Conservation (phyloP, 2,113 vertebrate genomes). For the Pseudorectes ferrugineus region DNA sequence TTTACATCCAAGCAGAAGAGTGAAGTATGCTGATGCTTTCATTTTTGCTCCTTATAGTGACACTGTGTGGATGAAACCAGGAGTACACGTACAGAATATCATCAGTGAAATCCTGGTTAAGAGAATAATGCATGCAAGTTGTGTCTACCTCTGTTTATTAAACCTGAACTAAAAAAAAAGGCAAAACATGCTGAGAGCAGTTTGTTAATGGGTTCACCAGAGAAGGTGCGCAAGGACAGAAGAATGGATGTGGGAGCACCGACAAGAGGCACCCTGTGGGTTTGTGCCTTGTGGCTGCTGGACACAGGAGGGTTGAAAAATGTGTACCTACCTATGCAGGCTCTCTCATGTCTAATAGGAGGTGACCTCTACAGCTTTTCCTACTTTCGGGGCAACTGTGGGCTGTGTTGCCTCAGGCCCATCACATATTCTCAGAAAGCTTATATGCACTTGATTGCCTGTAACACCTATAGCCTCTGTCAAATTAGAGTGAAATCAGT, state of each 20-base stretch:
- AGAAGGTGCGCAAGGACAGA: not conserved
- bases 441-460: not conserved
- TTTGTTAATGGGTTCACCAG: not conserved
- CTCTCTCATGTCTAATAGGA: not conserved
- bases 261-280: not conserved
- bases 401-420: not conserved
- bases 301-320: not conserved
- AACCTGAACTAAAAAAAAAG: not conserved
- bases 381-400: not conserved
- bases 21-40: conserved; percentile 31
- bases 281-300: not conserved
- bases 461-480: not conserved
- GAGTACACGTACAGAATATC: conserved; percentile 41
- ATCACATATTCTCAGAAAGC: not conserved
- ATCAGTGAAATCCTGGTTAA: not conserved
- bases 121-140: not conserved
- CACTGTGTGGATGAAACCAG: conserved; percentile 76
- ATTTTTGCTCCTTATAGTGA: conserved; percentile 72
- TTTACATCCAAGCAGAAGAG: conserved; percentile 16
- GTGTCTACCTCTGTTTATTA: not conserved
- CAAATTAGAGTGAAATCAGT: conserved; percentile 5
- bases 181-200: not conserved
- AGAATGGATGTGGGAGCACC: rapidly evolving
- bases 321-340: not conserved
- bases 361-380: not conserved